These are phyloP conservation scores for Neoniphon sammara DNA, from an alignment of 2,797 vertebrate species.

Conservation along the genomic window DNA sequence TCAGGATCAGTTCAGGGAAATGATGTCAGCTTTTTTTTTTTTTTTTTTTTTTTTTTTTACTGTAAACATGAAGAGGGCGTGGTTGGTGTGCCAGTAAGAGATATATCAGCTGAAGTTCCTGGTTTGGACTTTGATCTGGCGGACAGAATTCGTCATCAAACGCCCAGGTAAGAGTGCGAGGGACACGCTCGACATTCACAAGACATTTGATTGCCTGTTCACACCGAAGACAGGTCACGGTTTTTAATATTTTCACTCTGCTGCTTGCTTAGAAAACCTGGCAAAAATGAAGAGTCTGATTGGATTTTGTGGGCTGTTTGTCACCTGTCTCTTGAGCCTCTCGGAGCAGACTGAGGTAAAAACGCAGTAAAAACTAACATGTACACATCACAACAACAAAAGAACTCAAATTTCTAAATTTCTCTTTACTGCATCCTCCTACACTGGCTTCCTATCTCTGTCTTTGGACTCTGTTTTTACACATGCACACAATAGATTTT, in stretches of 20 bases:
- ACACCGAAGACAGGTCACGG: too few relatives aligned
- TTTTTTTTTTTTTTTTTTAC: too few relatives aligned
- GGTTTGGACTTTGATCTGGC: conserved; percentile 5
- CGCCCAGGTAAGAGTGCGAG: conserved; percentile 37
- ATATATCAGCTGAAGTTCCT: not conserved
- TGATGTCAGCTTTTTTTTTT: too few relatives aligned
- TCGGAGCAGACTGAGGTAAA: conserved; percentile 42
- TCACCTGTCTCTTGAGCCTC: conserved; percentile 35
- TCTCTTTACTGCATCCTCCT: not conserved
- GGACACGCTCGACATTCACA: not conserved
- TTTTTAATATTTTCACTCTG: not conserved
- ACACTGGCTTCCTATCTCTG: too few relatives aligned
- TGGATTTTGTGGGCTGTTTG: conserved; percentile 18
- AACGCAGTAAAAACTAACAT: not conserved
- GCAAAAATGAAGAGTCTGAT: conserved; percentile 53
- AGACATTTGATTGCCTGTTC: too few relatives aligned
- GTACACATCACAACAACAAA: not conserved
- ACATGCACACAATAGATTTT: not conserved
- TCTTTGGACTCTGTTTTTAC: not conserved
- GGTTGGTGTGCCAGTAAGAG: not conserved
- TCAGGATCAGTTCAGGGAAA: not conserved
- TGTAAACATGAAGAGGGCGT: conserved; percentile 8
- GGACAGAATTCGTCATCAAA: conserved; percentile 21
- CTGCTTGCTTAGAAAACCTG: conserved; percentile 17
- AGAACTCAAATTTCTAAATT: too few relatives aligned